These are phyloP conservation scores for Aphyosemion australe DNA, from an alignment of 2,113 vertebrate species.

Conservation along the genomic window DNA sequence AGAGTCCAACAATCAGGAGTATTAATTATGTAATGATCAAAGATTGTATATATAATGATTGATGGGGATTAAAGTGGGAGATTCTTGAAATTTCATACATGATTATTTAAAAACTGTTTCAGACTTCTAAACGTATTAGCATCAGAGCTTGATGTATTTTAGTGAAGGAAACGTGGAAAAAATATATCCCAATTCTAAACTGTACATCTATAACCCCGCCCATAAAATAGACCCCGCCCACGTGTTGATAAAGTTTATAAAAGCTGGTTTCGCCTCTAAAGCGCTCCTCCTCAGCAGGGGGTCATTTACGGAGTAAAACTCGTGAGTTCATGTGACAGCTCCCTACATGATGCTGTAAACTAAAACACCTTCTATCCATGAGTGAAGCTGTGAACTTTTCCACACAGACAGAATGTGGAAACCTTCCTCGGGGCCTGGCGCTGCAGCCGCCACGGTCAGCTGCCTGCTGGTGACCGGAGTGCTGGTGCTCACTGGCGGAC, in stretches of 20 bases:
- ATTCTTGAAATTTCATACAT: too few relatives aligned
- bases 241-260: constrained; percentile 3
- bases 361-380: not conserved
- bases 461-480: constrained; percentile 77
- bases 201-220: constrained; percentile 30
- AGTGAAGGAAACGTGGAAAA: too few relatives aligned
- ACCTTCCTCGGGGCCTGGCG: constrained; percentile 68
- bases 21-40: too few relatives aligned
- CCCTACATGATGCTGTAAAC: not conserved
- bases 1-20: too few relatives aligned
- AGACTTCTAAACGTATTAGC: too few relatives aligned
- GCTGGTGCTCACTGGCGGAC: constrained; percentile 37
- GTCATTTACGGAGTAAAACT: not conserved
- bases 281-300: not conserved
- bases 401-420: constrained; percentile 77
- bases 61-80: too few relatives aligned
- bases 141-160: too few relatives aligned
- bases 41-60: too few relatives aligned
- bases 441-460: constrained; percentile 71
- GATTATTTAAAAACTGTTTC: too few relatives aligned
- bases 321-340: rapidly evolving
- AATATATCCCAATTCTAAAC: too few relatives aligned
- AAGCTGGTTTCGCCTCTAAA: not conserved
- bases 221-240: constrained; percentile 23
- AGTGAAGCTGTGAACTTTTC: not conserved